A percentile compares a stretch with the other conserved stretches of the same genome.
Evolutionary conservation across 2,888 invertebrate genomes (phyloP).

Genomic region (Harmothoe impar): DNA sequence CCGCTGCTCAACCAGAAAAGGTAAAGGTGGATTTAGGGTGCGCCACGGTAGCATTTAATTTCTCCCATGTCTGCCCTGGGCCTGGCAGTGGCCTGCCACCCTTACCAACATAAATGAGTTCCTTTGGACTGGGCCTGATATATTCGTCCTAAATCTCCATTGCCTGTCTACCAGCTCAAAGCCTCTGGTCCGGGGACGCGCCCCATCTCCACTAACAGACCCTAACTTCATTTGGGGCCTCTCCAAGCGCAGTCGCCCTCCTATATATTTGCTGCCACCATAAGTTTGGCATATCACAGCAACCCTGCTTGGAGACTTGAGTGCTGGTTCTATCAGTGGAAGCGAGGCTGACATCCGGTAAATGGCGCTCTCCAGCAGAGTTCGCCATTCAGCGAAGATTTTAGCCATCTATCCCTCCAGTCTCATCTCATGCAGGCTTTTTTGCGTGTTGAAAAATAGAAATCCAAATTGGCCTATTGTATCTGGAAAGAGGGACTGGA

Average conservation of each 20-base stretch:
- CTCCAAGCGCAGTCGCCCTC: not conserved
- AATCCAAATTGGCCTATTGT: too few relatives aligned
- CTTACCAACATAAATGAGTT: not conserved
- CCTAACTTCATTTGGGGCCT: slow-evolving; percentile 12
- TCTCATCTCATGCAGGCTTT: too few relatives aligned
- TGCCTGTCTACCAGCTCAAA: not conserved
- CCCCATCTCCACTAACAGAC: slow-evolving; percentile 2
- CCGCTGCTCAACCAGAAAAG: not conserved
- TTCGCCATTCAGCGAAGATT: too few relatives aligned
- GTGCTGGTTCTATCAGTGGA: too few relatives aligned
- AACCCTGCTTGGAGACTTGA: too few relatives aligned
- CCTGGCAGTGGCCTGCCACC: not conserved
- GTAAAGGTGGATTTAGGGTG: not conserved
- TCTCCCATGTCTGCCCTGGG: not conserved
- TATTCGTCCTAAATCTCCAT: slow-evolving; percentile 17
- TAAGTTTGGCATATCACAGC: too few relatives aligned
- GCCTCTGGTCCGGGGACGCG: not conserved
- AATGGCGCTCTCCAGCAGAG: too few relatives aligned
- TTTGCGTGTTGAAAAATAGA: too few relatives aligned
- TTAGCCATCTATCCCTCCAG: too few relatives aligned
- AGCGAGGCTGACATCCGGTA: too few relatives aligned
- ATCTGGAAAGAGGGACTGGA: too few relatives aligned
- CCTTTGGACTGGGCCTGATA: slow-evolving; percentile 6
- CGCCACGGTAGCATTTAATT: not conserved
- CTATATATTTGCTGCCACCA: not conserved